Percentiles rank a stretch among this genome's conserved stretches.
Conservation (phyloP, 2,888 invertebrate species). For the Exephanes ischioxanthus region DNA sequence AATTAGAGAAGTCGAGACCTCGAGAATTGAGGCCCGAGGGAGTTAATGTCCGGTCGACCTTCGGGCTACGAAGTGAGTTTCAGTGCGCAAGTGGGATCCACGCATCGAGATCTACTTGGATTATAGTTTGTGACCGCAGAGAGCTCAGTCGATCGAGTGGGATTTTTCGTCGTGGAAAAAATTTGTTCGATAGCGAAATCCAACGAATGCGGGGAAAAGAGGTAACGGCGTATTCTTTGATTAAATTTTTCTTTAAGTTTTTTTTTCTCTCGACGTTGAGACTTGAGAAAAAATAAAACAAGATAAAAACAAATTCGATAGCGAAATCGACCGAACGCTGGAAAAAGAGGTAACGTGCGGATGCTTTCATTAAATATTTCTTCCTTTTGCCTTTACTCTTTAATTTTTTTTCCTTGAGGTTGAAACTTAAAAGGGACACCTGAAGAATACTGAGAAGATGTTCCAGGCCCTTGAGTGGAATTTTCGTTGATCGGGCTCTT, state of each 20-base stretch:
- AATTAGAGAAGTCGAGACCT: background rate
- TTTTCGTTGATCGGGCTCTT: constrained; percentile 7
- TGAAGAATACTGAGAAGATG: constrained; percentile 23
- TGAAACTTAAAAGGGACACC: constrained; percentile 22
- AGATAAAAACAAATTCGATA: too few species aligned
- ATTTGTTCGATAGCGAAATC: too few species aligned
- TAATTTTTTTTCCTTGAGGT: background rate
- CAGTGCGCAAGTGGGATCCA: constrained; percentile 1
- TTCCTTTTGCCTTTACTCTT: background rate
- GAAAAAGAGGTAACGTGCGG: background rate
- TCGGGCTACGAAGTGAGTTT: too few species aligned
- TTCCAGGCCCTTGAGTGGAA: background rate
- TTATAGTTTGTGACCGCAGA: background rate
- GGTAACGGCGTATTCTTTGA: background rate
- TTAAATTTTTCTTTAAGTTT: background rate
- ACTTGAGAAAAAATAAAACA: too few species aligned
- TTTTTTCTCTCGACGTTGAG: too few species aligned
- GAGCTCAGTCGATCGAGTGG: background rate
- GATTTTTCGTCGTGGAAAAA: background rate
- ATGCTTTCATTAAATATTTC: constrained; percentile 1
- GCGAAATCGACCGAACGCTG: background rate
- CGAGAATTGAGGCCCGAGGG: background rate
- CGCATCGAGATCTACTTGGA: constrained; percentile 4
- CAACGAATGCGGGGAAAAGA: too few species aligned
- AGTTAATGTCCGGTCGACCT: constrained; percentile 20